Evolutionary conservation across 2,113 vertebrate species (phyloP).

Genomic region (Vulpes ferrilata): DNA sequence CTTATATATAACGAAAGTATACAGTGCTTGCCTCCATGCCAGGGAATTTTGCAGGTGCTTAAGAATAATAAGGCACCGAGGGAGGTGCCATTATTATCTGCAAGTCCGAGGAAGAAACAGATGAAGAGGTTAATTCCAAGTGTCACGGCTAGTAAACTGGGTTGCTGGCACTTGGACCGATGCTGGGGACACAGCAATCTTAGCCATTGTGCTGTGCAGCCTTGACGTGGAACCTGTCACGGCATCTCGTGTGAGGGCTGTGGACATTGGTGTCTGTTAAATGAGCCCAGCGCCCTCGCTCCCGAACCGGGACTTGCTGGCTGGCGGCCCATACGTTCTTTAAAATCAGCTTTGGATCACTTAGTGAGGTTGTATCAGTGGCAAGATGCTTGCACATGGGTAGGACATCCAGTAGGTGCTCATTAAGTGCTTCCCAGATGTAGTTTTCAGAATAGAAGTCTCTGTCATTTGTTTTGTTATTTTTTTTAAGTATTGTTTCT

Average conservation of each 20-base stretch:
- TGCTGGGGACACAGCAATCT: background rate
- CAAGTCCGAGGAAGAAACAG: background rate
- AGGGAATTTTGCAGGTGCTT: background rate
- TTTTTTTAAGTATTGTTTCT: background rate
- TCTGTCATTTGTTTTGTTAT: background rate
- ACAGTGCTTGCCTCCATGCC: background rate
- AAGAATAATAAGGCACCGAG: background rate
- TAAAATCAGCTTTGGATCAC: background rate
- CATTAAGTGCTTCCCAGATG: background rate
- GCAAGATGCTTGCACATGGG: background rate
- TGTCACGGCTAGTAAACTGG: background rate
- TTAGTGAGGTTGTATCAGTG: background rate
- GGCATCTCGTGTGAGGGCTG: no score
- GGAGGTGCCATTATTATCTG: background rate
- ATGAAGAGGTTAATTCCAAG: background rate
- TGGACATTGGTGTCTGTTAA: background rate
- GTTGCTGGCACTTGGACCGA: background rate
- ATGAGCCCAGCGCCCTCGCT: background rate
- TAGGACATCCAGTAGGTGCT: background rate
- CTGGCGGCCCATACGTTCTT: background rate
- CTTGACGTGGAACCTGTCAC: accelerated
- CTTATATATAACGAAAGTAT: background rate
- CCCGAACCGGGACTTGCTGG: background rate
- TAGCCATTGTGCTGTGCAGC: background rate
- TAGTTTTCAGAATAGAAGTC: background rate